These are phyloP conservation scores for Phocoena phocoena DNA, from an alignment of 2,113 vertebrate genomes.

Conservation along the genomic window DNA sequence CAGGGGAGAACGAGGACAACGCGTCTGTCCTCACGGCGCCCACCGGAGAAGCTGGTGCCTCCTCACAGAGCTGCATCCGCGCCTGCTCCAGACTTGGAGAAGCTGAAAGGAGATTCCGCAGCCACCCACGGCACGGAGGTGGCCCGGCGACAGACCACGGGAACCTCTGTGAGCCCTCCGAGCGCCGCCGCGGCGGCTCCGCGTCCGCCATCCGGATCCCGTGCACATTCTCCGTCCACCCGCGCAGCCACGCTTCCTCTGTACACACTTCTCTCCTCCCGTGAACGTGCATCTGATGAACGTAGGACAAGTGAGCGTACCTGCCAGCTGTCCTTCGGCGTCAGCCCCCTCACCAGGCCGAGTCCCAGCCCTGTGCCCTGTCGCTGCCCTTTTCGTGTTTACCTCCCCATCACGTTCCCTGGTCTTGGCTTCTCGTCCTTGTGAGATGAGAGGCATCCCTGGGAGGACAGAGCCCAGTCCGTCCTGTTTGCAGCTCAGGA, in stretches of 20 bases:
- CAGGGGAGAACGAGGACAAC: not conserved
- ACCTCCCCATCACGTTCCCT: too few relatives aligned
- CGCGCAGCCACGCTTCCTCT: not conserved
- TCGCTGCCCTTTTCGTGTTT: rapidly evolving
- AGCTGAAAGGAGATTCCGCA: not conserved
- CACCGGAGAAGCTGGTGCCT: not conserved
- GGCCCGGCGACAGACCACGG: rapidly evolving
- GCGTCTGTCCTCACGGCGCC: not conserved
- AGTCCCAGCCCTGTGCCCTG: not conserved
- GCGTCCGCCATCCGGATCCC: not conserved
- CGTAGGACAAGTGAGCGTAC: not conserved
- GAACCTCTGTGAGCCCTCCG: not conserved
- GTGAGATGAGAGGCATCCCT: not conserved
- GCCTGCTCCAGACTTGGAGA: not conserved
- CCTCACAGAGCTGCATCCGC: rapidly evolving
- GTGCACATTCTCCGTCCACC: not conserved
- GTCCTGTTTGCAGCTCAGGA: not conserved
- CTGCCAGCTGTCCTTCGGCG: not conserved
- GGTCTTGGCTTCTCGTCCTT: not conserved
- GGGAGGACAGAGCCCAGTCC: not conserved
- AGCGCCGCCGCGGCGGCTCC: rapidly evolving
- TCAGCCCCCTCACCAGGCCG: not conserved
- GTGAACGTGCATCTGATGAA: not conserved
- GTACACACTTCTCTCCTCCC: too few relatives aligned
- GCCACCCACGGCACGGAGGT: not conserved